A percentile compares a stretch with the other conserved stretches of the same genome.
Conservation (phyloP, 2,888 invertebrate genomes). For the Seira sanloemensis region DNA sequence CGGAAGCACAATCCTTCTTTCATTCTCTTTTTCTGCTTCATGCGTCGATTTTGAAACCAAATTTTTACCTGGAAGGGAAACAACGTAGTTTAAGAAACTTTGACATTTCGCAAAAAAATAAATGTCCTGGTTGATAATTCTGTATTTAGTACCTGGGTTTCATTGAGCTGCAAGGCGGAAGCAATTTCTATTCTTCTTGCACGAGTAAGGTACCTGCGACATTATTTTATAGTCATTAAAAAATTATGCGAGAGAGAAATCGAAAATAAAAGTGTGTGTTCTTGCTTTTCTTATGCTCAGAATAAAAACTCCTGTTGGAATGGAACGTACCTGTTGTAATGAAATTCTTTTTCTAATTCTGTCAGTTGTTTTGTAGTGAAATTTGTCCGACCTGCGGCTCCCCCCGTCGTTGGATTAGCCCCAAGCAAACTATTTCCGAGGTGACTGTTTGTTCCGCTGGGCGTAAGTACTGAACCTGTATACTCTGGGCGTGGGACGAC, state of each 20-base stretch:
- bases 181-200: conserved; percentile 93
- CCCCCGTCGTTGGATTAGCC: conserved; percentile 72
- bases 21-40: conserved; percentile 98
- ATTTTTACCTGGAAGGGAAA: conserved; percentile 83
- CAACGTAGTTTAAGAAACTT: conserved; percentile 76
- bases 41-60: conserved; percentile 98
- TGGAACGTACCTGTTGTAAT: too few relatives aligned
- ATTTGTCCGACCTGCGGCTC: conserved; percentile 92
- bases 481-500: conserved; percentile 65
- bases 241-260: too few relatives aligned
- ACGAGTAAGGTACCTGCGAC: conserved; percentile 99
- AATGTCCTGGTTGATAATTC: conserved; percentile 74
- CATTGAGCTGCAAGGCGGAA: conserved; percentile 80
- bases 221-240: conserved; percentile 77
- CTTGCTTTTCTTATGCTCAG: too few relatives aligned
- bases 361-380: conserved; percentile 99
- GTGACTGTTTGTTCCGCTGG: conserved; percentile 63
- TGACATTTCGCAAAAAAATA: conserved; percentile 76
- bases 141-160: too few relatives aligned
- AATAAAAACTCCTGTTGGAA: too few relatives aligned
- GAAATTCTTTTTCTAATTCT: conserved; percentile 99
- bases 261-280: too few relatives aligned
- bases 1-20: conserved; percentile 91
- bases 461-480: conserved; percentile 60
- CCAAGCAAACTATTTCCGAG: conserved; percentile 64